These are phyloP conservation scores for Pseudotriccus pelzelni DNA, from an alignment of 2,797 vertebrate genomes.

Conservation along the genomic window DNA sequence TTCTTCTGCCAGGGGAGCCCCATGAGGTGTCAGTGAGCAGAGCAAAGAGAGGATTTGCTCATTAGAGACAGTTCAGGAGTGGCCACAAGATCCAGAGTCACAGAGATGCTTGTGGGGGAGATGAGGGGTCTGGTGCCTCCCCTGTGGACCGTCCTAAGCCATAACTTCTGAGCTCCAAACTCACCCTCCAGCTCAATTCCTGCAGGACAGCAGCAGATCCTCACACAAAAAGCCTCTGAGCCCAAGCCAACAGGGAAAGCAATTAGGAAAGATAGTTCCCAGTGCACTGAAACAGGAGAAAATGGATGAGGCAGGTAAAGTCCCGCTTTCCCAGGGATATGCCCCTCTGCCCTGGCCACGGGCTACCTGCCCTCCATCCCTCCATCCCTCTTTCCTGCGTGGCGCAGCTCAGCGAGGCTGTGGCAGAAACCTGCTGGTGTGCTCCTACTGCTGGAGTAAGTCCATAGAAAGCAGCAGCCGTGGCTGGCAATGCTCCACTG, in stretches of 20 bases:
- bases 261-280: neutral
- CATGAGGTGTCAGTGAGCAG: neutral
- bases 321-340: neutral
- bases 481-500: neutral
- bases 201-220: neutral
- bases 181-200: neutral
- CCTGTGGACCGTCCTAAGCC: neutral
- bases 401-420: neutral
- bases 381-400: neutral
- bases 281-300: neutral
- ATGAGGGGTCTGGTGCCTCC: fast-evolving
- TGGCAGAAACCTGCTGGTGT: neutral
- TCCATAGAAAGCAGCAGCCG: neutral
- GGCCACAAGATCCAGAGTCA: neutral
- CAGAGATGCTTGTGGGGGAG: neutral
- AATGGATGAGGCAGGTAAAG: neutral
- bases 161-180: neutral
- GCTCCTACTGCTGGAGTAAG: neutral
- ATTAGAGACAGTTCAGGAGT: neutral
- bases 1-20: neutral
- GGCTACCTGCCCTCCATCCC: neutral
- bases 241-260: neutral
- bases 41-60: neutral
- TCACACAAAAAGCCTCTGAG: neutral
- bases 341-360: neutral